Evolutionary conservation across 1,140 invertebrate genomes (phyloP), one percentile per base, ranked within the genome.

Genomic region (Drosophila persimilis): DNA sequence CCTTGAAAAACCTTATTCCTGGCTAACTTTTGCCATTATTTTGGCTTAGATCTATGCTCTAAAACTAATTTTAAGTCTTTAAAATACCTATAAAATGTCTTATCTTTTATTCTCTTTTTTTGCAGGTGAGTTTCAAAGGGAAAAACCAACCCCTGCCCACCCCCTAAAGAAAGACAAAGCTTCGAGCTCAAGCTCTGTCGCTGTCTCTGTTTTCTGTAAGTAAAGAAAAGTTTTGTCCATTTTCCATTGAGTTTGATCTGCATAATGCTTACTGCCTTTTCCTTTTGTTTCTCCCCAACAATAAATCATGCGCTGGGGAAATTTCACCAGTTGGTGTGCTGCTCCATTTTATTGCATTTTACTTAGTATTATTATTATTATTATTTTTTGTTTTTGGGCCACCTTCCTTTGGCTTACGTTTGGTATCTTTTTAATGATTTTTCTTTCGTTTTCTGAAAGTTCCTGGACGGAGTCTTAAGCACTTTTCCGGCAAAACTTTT

Each of bases 321-420:
- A 88, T 86, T 88, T 88, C 75, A 52, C 83, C 83, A 78, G 83
- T 88, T 88, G 83, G 83, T 76, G 20, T 86, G 35, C 35, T 39
- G 35, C 88, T 88, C 78, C 83, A 83, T 88, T 81, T 86, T 86
- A 86, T 88, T 86, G 83, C 83, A 88, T 83, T 88, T 13, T 79
- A 88, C 83, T 88, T 88, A 85, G 77, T 83, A 77, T 86, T 71
- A 29, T 57, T 52, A 35, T 51, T 45, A 46, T 77, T 80, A 54
- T 64, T 78, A 5, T 57, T 66, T 41, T 54, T 57, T 31, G 24
- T 26, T 74, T 61, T 73, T 46, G 35, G 56, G 56, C 53, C 57
- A 13, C 57, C 41, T 24, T 8, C 41, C 4, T 26, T 4, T 26
- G 24, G 24, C 24, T 26, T 26, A 46, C 44, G 41, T 45, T 62